A percentile compares a stretch with the other conserved stretches of the same genome.
These are phyloP conservation scores for Drosophila lini DNA, from an alignment of 1,140 invertebrate genomes.

Conservation along the genomic window DNA sequence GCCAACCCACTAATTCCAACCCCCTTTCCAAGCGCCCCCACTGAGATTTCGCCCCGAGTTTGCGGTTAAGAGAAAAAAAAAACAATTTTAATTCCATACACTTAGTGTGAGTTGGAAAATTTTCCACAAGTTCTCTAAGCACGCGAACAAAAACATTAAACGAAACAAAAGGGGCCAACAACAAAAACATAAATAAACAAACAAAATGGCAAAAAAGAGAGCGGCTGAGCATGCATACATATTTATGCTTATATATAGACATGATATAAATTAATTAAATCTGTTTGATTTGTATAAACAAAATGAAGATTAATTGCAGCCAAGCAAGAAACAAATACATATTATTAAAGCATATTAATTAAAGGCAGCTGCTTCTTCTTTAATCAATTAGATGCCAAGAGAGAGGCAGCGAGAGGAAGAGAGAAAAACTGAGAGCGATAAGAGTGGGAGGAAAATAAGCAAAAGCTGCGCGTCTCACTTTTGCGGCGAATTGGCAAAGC, in stretches of 20 bases:
- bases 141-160: slow-evolving; percentile 47
- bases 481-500: slow-evolving; percentile 65
- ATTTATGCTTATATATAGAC: slow-evolving; percentile 2
- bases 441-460: slow-evolving; percentile 30
- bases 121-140: slow-evolving; percentile 65
- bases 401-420: slow-evolving; percentile 2
- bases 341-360: slow-evolving; percentile 55
- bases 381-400: slow-evolving; percentile 12
- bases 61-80: slow-evolving; percentile 43
- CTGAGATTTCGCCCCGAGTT: background rate
- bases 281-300: slow-evolving; percentile 53
- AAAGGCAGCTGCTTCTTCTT: slow-evolving; percentile 31
- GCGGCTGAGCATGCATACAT: background rate
- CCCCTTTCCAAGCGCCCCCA: background rate
- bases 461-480: slow-evolving; percentile 64
- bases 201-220: slow-evolving; percentile 30
- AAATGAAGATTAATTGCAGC: slow-evolving; percentile 49
- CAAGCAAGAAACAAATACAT: slow-evolving; percentile 16
- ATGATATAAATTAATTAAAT: slow-evolving; percentile 55
- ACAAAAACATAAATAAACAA: slow-evolving; percentile 71
- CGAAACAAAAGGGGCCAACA: slow-evolving; percentile 37
- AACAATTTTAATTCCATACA: slow-evolving; percentile 77
- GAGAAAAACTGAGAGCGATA: slow-evolving; percentile 41
- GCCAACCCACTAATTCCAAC: slow-evolving; percentile 40
- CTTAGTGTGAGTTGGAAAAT: slow-evolving; percentile 74